Percentiles rank a stretch among this genome's conserved stretches.
Conservation (phyloP, 2,888 invertebrate genomes). For the Halictus ligatus region DNA sequence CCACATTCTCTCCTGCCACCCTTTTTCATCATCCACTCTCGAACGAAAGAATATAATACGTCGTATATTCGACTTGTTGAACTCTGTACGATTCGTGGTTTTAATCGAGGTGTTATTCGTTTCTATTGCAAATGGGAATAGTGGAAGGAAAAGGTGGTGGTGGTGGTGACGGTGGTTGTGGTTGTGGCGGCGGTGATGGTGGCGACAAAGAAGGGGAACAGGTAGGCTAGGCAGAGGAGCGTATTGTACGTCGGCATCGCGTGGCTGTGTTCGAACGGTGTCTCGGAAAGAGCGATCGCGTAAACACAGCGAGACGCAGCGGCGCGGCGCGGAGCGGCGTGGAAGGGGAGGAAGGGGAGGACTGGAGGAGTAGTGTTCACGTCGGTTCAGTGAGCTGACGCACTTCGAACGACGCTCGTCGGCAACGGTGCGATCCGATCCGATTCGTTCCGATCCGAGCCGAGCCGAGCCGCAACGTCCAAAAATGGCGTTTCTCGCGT, state of each 20-base stretch:
- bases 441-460: conserved; percentile 44
- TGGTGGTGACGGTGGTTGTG: conserved; percentile 5
- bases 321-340: no score
- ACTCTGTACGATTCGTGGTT: background rate
- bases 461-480: conserved; percentile 66
- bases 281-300: conserved; percentile 60
- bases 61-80: background rate
- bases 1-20: no score
- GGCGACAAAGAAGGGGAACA: conserved; percentile 17
- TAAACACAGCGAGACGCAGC: conserved; percentile 24
- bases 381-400: conserved; percentile 78
- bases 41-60: background rate
- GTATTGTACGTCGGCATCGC: conserved; percentile 54
- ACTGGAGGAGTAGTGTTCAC: conserved; percentile 45
- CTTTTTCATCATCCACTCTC: no score
- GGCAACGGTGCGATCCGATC: conserved; percentile 63
- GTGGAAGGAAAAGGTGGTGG: conserved; percentile 4
- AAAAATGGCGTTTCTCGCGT: conserved; percentile 80
- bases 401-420: conserved; percentile 75
- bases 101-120: background rate
- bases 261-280: conserved; percentile 50
- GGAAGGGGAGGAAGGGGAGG: conserved; percentile 59
- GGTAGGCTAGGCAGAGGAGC: conserved; percentile 32
- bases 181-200: background rate
- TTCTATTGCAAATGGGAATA: background rate